Evolutionary conservation across 2,888 invertebrate species (phyloP).

Genomic region (Andrena camellia): DNA sequence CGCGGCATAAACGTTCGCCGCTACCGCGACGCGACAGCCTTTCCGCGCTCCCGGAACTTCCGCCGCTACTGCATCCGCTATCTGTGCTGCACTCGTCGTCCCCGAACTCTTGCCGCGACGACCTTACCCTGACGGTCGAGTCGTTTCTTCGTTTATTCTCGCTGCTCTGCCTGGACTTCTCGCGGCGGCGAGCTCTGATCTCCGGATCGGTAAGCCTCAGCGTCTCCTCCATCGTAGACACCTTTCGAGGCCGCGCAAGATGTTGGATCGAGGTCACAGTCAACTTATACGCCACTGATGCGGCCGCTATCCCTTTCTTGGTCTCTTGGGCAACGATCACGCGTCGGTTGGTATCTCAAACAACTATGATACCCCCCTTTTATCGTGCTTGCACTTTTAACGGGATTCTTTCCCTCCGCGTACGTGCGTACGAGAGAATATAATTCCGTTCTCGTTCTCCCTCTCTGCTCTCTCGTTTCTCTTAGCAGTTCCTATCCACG

Average conservation of each 20-base stretch:
- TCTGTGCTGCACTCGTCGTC: constrained; percentile 82
- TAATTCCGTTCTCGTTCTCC: too few relatives aligned
- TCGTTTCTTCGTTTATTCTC: constrained; percentile 25
- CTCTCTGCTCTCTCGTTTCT: not conserved
- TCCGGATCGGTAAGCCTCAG: constrained; percentile 72
- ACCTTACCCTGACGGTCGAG: not conserved
- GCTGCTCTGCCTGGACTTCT: not conserved
- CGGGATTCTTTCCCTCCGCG: too few relatives aligned
- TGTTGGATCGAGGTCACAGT: too few relatives aligned
- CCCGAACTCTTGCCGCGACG: constrained; percentile 69
- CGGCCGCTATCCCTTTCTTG: too few relatives aligned
- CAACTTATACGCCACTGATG: too few relatives aligned
- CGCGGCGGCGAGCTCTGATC: constrained; percentile 40
- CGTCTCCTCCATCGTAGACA: constrained; percentile 76
- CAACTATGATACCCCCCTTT: too few relatives aligned
- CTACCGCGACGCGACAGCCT: constrained; percentile 76
- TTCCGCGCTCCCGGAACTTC: constrained; percentile 83
- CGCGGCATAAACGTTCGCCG: constrained; percentile 74
- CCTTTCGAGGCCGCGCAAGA: not conserved
- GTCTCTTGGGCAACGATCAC: too few relatives aligned
- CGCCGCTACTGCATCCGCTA: constrained; percentile 86
- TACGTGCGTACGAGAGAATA: too few relatives aligned
- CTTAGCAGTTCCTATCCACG: not conserved
- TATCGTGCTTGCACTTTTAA: too few relatives aligned
- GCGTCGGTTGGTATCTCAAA: too few relatives aligned